A percentile compares a stretch with the other conserved stretches of the same genome.
Evolutionary conservation across 2,113 vertebrate genomes (phyloP).

Genomic region (Tachycineta bicolor): DNA sequence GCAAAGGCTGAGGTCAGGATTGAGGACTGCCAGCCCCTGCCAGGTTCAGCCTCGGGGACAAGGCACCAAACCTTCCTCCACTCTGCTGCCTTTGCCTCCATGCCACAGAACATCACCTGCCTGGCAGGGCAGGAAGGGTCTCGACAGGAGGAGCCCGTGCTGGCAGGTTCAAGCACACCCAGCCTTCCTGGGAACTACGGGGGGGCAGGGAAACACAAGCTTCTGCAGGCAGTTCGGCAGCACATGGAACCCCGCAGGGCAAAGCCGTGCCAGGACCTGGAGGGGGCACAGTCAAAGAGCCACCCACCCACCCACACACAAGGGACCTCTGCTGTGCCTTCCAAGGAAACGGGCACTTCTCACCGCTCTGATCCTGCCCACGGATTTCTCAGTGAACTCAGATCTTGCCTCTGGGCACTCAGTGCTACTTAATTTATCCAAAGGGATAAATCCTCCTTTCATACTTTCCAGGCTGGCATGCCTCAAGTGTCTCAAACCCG

Average conservation of each 20-base stretch:
- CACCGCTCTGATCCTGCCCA: neutral
- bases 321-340: neutral
- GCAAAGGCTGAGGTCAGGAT: neutral
- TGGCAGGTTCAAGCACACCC: neutral
- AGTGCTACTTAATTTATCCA: neutral
- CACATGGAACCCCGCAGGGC: fast-evolving
- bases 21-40: neutral
- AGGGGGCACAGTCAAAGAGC: neutral
- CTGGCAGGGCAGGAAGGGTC: neutral
- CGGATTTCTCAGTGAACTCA: neutral
- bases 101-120: fast-evolving
- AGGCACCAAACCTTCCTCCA: neutral
- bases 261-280: fast-evolving
- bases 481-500: neutral
- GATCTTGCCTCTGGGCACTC: neutral
- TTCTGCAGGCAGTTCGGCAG: neutral
- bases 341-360: fast-evolving
- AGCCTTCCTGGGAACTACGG: neutral
- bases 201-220: neutral
- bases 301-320: fast-evolving
- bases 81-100: neutral
- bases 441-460: neutral
- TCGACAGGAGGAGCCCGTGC: neutral
- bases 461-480: neutral
- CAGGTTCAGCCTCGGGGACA: neutral